Base-by-base conservation (phyloP, 35 echinoderm and acorn worm genomes). In the Holothuria glaberrima region DNA sequence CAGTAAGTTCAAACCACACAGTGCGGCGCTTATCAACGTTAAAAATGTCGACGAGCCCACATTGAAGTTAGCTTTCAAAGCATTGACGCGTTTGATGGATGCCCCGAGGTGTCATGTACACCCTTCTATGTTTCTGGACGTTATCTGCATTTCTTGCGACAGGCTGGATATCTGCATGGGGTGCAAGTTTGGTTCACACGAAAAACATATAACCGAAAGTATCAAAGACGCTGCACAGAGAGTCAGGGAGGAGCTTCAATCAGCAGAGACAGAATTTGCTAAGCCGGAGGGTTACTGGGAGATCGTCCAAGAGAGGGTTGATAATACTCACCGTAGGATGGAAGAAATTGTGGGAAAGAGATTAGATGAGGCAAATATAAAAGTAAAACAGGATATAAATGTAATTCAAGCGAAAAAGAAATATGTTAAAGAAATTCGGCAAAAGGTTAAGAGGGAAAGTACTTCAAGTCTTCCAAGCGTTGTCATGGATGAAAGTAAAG, bases 11-110 rank as follows among this genome's bases (percentile, higher is more conserved):
- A 84, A 84, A 36, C 80, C 57, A 2, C 80, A 84, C 21, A 60
- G 80, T 30, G 59, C 80, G 4, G 80, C 80, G 52, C 57, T 84
- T n/a, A 84, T 84, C 27, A 84, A 84, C 34, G 80, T 84, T 6
- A 84, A 84, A 63, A 84, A 84, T 24, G 80, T 84, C 80, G 80
- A 84, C 80, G 80, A 31, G 36, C n/a, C 17, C 20, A 84, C 80
- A 5, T 17, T 84, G n/a, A 84, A 84, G 12, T 32, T 63, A 12
- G 80, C 80, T 7, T 84, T 84, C n/a, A 56, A 38, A 30, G 80
- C 52, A 10, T 25, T 84, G 9, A 84, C 80, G n/a, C 52, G 80
- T 36, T 33, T 84, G 57, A 84, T 84, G 80, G 80, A 84, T 84
- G 80, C 80, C 19, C 80, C 80, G 21, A 84, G 59, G n/a, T 84